phyloP scores from a whole-genome alignment of 2,888 invertebrate genomes.

The Metellina segmentata region DNA sequence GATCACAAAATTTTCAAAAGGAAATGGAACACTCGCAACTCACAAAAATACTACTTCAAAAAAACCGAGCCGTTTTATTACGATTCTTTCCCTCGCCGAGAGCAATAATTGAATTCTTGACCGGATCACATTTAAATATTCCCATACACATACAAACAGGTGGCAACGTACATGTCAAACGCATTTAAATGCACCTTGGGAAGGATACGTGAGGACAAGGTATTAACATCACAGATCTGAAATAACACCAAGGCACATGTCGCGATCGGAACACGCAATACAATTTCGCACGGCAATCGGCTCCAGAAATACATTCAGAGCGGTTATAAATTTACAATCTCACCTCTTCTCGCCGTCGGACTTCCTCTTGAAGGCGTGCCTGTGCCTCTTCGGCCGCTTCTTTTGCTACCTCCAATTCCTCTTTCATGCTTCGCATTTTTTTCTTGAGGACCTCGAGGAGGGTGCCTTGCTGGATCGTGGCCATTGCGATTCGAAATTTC shows the following conservation, averaged over 20 bases:
- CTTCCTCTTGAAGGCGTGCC: conserved; percentile 96
- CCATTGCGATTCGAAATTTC: conserved; percentile 71
- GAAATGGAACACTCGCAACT: too few species aligned
- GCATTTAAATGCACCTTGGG: background rate
- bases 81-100: too few species aligned
- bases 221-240: background rate
- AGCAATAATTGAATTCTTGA: too few species aligned
- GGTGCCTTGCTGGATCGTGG: conserved; percentile 87
- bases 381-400: conserved; percentile 98
- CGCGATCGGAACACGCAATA: background rate
- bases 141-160: background rate
- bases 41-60: too few species aligned
- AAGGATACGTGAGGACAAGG: background rate
- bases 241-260: background rate
- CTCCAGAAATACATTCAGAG: background rate
- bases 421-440: conserved; percentile 99
- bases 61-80: too few species aligned
- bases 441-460: conserved; percentile 98
- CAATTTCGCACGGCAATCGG: background rate
- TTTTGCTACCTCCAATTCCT: conserved; percentile 99
- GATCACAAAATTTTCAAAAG: too few species aligned
- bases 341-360: conserved; percentile 98
- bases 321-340: conserved; percentile 81
- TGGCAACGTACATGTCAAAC: background rate
- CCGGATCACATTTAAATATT: background rate